Evolutionary conservation across 2,113 vertebrate species (phyloP), one percentile per base, ranked within the genome.

Genomic region (Calypte anna): DNA sequence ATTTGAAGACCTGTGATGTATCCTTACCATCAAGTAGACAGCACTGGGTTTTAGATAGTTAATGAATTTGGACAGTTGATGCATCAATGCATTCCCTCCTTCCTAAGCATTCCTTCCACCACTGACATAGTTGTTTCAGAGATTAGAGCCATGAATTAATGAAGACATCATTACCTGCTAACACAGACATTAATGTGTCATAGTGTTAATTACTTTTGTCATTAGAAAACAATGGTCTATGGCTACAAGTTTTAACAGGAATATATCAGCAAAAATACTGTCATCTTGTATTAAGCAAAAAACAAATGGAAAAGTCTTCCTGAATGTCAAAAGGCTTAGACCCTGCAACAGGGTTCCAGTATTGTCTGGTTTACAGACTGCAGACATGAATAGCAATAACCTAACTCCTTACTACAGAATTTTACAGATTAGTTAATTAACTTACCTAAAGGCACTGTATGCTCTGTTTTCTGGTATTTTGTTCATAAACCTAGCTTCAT

Each of bases 161-260:
- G 83, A 95, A 96, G 90, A 87, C 24, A 80, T 90, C 91, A 77
- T 85, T 94, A 85, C 81, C 93, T 96, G 86, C 80, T 95, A 95
- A 87, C 31, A 93, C n/a, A 96, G 72, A 50, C 78, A 89, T 91
- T 95, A 93, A 87, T 36, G 70, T n/a, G 20, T 82, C 72, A 89
- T 50, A 79, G 40, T 44, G 8, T n/a, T 95, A 96, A 97, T 92
- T 96, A 70, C 64, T 87, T 95, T 83, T 95, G 91, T 94, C 90
- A 82, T 89, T 94, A 94, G 90, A 83, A 96, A 96, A 94, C 36
- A 94, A 75, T 55, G 48, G 70, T 90, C 77, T 91, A 48, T 21
- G 10, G 48, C 64, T 87, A 72, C 14, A 85, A 80, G 31, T 55
- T 90, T 87, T 86, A 90, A 57, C 21, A 55, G 27, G 50, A 91